phyloP scores from a whole-genome alignment of 2,888 invertebrate genomes.

The Hololepta plana region DNA sequence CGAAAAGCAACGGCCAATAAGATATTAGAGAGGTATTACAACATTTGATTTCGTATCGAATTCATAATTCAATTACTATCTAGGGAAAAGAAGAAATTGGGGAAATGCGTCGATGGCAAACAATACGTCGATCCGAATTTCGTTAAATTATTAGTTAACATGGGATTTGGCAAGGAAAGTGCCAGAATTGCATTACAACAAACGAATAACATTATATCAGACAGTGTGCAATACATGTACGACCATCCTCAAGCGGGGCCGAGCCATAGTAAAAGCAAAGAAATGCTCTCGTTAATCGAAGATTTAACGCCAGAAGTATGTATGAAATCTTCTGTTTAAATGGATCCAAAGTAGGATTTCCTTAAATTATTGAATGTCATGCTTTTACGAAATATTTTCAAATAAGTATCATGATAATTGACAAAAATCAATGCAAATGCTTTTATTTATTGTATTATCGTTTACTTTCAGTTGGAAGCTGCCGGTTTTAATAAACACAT shows the following conservation, averaged over 20 bases:
- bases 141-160: constrained; percentile 36
- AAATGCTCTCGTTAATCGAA: constrained; percentile 19
- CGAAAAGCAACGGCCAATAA: constrained; percentile 33
- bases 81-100: constrained; percentile 33
- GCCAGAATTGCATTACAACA: constrained; percentile 43
- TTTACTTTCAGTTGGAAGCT: constrained; percentile 28
- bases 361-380: constrained; percentile 1
- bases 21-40: constrained; percentile 20
- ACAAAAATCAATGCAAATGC: background rate
- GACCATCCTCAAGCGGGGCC: constrained; percentile 33
- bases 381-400: too few relatives aligned
- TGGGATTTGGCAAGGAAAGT: constrained; percentile 47
- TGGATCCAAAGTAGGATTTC: background rate
- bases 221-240: constrained; percentile 44
- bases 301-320: constrained; percentile 22
- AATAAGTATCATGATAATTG: background rate
- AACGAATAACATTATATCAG: constrained; percentile 48
- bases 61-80: too few relatives aligned
- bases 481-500: constrained; percentile 41
- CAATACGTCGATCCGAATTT: constrained; percentile 32
- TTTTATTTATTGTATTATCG: constrained; percentile 1
- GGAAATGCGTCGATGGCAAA: constrained; percentile 40
- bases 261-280: constrained; percentile 23
- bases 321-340: background rate
- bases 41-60: too few relatives aligned